Evolutionary conservation across 2,113 vertebrate genomes (phyloP), one percentile per base, ranked within the genome.

Genomic region (Rattus rattus): DNA sequence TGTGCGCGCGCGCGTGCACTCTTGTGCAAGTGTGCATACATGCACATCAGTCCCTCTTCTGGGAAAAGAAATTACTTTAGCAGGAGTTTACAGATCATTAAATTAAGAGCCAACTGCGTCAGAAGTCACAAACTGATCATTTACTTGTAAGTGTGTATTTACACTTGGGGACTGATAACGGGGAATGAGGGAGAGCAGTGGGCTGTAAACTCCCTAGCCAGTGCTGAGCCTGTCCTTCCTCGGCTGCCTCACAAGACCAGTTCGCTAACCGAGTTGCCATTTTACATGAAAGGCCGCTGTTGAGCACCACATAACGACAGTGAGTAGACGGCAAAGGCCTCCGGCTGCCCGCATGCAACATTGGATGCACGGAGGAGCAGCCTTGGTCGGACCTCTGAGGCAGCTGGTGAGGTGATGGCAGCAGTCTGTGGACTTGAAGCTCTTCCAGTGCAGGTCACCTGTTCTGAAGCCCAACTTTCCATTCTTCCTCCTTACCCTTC

Each of bases 41-140:
- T 69, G 28, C 47, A 24, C 22, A 90, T 20, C 16, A 76, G 14
- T 93, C 89, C 12, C 43, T 90, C 84, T 97, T 84, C 65, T 76
- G 90, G 91, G 94, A 65, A 83, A 85, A 69, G 47, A 96, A 96
- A 92, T 95, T 85, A 92, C 80, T 94, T 97, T 77, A 94, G 86
- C 3, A 12, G 84, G 93, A 86, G 67, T 97, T 95, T 90, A 96
- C 76, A 97, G 91, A 88, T 97, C 94, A 96, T 97, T 97, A 94
- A 97, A 95, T 96, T 97, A 93, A 95, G 95, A 96, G 77, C 76
- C 92, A 94, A 92, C 80, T 94, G 90, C 72, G 59, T 95, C 72
- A 69, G 95, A 94, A 83, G 63, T 47, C 4, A 1, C 52, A 91
- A 83, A 91, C 91, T 77, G 95, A 79, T 97, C 92, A 96, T 96